Base-by-base conservation (phyloP, 2,113 vertebrate genomes). In the Penelope pileata region DNA sequence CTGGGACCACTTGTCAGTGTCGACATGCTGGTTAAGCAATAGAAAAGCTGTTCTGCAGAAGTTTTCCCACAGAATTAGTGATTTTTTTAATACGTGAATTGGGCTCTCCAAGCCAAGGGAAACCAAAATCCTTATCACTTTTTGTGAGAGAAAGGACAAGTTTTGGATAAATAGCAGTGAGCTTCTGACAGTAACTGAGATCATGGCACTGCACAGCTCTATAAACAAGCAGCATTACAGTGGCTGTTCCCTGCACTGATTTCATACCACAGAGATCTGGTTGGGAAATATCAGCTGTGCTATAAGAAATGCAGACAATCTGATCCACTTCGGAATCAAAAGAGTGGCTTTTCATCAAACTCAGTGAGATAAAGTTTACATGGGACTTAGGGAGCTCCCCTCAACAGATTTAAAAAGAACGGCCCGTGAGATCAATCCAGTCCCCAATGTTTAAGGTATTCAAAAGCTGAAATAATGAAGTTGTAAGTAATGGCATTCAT, bases 251-350 rank as follows among this genome's bases (percentile, higher is more conserved):
- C 5, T 2, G 23, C 29, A 2, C 47, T 3, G 24, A 8, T 10
- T 18, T 1, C 0, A n/a, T 4, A 18, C 36, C 8, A 17, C 38
- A n/a, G 42, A 16, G 40, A 8, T 21, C 21, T 0, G 3, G 30
- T 43, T 53, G 32, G 68, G 30, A 84, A 53, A 42, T 47, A 67
- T 19, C 50, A 77, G 54, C n/a, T 7, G 2, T 16, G 54, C 4
- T 36, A 24, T 2, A 3, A 24, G 22, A 54, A 48, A 27, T 14
- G 40, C 47, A 92, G 69, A 12, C 47, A 78, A 56, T 0, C 0
- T 13, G 53, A 87, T 67, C 24, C n/a, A 16, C 14, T 85, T 32
- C 38, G 10, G 13, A 95, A 83, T 5, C 38, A 14, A 58, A 42
- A 51, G 53, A 6, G 50, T 50, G 86, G 50, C 23, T 95, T 79